Evolutionary conservation across 2,888 invertebrate genomes (phyloP).

Genomic region (Pollenia labialis): DNA sequence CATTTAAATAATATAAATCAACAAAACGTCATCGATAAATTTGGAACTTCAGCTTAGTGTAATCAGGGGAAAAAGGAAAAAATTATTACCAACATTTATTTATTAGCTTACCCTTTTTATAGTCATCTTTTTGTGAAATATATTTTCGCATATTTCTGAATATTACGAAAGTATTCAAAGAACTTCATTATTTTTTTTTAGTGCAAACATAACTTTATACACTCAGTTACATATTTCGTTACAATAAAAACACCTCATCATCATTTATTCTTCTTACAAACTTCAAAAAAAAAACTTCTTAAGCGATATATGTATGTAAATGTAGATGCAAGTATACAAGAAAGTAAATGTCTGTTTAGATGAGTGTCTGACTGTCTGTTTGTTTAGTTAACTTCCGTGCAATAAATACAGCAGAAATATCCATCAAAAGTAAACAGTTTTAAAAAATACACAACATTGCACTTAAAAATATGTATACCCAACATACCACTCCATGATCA

Average conservation of each 20-base stretch:
- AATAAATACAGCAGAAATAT: slow-evolving; percentile 45
- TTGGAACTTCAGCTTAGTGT: no score
- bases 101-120: no score
- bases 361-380: slow-evolving; percentile 14
- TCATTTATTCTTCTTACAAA: slow-evolving; percentile 5
- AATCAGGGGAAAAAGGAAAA: no score
- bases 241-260: slow-evolving; percentile 4
- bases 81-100: no score
- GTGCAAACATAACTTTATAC: no score
- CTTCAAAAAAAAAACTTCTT: neutral
- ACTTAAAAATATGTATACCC: neutral
- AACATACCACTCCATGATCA: no score
- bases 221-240: neutral
- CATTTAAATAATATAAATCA: no score
- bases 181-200: no score
- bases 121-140: no score
- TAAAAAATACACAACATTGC: slow-evolving; percentile 18
- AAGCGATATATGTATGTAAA: neutral
- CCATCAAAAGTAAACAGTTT: slow-evolving; percentile 56
- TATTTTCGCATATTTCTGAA: no score
- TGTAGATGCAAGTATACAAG: neutral
- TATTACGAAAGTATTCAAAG: no score
- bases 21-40: no score
- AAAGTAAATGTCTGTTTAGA: slow-evolving; percentile 16
- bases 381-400: slow-evolving; percentile 49